Percentiles rank a stretch among this genome's conserved stretches.
Evolutionary conservation across 2,888 invertebrate species (phyloP).

Genomic region (Melitaea athalia): DNA sequence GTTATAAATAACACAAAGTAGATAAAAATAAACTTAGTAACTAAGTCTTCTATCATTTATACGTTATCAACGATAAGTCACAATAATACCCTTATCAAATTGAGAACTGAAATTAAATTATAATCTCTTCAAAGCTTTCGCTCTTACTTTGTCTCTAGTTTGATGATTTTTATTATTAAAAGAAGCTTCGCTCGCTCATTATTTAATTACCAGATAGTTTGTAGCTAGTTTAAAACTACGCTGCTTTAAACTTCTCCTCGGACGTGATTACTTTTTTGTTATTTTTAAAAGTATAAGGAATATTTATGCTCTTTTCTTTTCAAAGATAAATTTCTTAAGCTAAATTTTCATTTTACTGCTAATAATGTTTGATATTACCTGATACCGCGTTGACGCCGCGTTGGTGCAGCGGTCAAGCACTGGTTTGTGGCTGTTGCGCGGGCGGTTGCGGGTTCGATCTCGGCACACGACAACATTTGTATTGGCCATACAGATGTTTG

Average conservation of each 20-base stretch:
- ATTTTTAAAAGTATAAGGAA: constrained; percentile 1
- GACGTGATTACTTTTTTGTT: constrained; percentile 4
- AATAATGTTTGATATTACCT: too few relatives aligned
- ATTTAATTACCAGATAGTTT: constrained; percentile 31
- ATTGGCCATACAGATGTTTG: too few relatives aligned
- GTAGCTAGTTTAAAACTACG: constrained; percentile 26
- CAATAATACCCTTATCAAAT: constrained; percentile 6
- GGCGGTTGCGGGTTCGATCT: too few relatives aligned
- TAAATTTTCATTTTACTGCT: neutral
- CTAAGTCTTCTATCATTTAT: neutral
- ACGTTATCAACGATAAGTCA: neutral
- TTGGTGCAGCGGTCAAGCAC: too few relatives aligned
- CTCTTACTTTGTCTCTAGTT: constrained; percentile 6
- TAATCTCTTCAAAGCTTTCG: neutral
- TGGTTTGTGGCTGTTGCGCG: too few relatives aligned
- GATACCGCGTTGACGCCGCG: too few relatives aligned
- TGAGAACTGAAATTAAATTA: constrained; percentile 2
- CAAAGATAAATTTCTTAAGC: neutral
- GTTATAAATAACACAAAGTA: neutral
- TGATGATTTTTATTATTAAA: constrained; percentile 19
- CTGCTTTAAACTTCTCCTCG: constrained; percentile 23
- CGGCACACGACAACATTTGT: too few relatives aligned
- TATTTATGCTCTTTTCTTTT: neutral
- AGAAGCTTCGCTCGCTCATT: constrained; percentile 25
- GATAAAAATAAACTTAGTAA: neutral